phyloP scores from a whole-genome alignment of 2,113 vertebrate species.

The Ciconia maguari region DNA sequence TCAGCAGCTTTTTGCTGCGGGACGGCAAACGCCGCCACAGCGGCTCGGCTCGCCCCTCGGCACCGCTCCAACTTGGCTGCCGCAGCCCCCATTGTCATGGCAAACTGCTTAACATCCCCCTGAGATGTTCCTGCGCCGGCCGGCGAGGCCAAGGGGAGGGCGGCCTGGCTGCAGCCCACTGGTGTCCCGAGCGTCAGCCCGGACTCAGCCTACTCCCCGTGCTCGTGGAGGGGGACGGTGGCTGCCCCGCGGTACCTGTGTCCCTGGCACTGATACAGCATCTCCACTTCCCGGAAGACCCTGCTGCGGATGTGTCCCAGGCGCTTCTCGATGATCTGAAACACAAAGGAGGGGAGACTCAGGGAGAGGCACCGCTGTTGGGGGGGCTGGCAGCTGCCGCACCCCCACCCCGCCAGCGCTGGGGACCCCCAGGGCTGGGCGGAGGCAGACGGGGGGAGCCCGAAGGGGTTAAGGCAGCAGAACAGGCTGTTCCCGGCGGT shows the following conservation, averaged over 20 bases:
- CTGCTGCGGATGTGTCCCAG: constrained; percentile 92
- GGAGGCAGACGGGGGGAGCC: not conserved
- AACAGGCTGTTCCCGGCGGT: constrained; percentile 20
- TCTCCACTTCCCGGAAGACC: constrained; percentile 97
- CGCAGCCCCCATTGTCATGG: not conserved
- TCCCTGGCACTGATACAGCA: constrained; percentile 99
- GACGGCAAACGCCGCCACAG: not conserved
- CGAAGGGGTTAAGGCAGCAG: constrained; percentile 11
- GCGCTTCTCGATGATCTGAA: constrained; percentile 95
- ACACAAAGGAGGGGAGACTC: not conserved
- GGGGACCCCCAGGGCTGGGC: not conserved
- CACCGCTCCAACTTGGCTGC: not conserved
- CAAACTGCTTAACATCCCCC: rapidly evolving
- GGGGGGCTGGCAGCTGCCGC: no score
- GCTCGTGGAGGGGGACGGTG: rapidly evolving
- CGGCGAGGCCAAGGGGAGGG: not conserved
- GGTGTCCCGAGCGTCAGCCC: rapidly evolving
- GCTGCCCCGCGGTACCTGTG: constrained; percentile 79
- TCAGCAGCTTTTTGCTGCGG: not conserved
- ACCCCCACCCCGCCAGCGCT: rapidly evolving
- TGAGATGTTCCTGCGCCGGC: not conserved
- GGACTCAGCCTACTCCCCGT: not conserved
- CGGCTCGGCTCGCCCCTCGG: not conserved
- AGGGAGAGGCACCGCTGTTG: rapidly evolving
- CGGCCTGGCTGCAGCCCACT: rapidly evolving